These are phyloP conservation scores for Drosophila tropicalis DNA, from an alignment of 1,140 invertebrate genomes.

Conservation along the genomic window DNA sequence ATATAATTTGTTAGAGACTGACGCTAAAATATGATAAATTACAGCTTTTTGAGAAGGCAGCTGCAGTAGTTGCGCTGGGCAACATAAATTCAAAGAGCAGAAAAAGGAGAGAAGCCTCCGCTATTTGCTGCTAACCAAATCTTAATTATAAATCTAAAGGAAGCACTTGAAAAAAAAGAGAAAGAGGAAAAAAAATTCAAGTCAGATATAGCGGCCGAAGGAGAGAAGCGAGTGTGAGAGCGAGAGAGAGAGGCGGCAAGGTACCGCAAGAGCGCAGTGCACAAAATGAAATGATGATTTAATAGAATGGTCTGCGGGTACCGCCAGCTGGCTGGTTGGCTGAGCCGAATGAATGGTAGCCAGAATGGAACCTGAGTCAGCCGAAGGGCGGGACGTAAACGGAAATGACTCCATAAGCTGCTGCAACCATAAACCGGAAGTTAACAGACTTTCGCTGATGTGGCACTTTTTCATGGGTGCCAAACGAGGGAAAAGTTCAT, in stretches of 20 bases:
- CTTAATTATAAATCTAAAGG: constrained; percentile 82
- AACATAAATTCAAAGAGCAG: constrained; percentile 41
- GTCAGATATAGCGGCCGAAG: background rate
- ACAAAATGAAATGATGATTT: constrained; percentile 77
- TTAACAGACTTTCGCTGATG: constrained; percentile 82
- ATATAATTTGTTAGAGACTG: constrained; percentile 52
- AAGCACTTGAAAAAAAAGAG: constrained; percentile 68
- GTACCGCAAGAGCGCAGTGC: constrained; percentile 11
- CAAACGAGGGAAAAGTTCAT: constrained; percentile 17
- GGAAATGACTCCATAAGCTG: constrained; percentile 81
- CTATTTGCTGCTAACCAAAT: constrained; percentile 78
- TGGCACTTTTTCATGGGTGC: constrained; percentile 67
- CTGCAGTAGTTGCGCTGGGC: constrained; percentile 53
- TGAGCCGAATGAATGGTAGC: constrained; percentile 71
- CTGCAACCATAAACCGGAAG: constrained; percentile 81
- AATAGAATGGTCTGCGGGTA: constrained; percentile 80
- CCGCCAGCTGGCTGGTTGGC: constrained; percentile 71
- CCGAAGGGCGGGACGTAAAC: constrained; percentile 38
- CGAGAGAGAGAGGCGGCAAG: constrained; percentile 51
- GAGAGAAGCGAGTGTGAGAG: constrained; percentile 13
- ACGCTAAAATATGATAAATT: constrained; percentile 76
- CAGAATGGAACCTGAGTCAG: constrained; percentile 18
- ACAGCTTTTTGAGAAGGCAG: constrained; percentile 41
- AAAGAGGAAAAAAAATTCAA: background rate
- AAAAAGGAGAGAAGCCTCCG: constrained; percentile 42